Evolutionary conservation across 1,140 invertebrate genomes (phyloP).

Genomic region (Diploscapter pachys): DNA sequence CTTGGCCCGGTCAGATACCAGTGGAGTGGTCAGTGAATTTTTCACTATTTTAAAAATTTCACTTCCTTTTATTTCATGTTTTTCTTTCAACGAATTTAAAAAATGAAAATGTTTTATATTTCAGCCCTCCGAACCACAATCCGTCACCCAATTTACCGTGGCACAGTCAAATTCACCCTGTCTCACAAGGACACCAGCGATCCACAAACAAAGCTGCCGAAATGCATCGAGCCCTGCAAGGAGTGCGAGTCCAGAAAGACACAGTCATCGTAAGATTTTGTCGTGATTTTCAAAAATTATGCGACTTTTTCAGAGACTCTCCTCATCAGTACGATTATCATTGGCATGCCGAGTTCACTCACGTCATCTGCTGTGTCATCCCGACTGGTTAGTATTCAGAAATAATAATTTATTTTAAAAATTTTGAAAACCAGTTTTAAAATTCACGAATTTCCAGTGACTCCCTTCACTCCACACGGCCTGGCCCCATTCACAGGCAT

Average conservation of each 20-base stretch:
- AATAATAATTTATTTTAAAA: background rate
- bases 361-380: conserved; percentile 54
- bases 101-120: conserved; percentile 15
- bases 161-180: conserved; percentile 50
- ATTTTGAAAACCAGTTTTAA: background rate
- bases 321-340: conserved; percentile 47
- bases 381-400: conserved; percentile 17
- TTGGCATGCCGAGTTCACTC: conserved; percentile 54
- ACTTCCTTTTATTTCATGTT: background rate
- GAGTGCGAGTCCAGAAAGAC: conserved; percentile 32
- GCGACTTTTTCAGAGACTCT: background rate
- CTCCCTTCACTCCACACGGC: conserved; percentile 56
- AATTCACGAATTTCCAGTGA: conserved; percentile 35
- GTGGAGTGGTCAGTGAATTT: conserved; percentile 68
- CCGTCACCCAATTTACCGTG: conserved; percentile 53
- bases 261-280: background rate
- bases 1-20: conserved; percentile 84
- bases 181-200: conserved; percentile 34
- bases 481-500: conserved; percentile 51
- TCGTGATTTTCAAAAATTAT: background rate
- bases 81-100: background rate
- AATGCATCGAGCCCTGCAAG: conserved; percentile 45
- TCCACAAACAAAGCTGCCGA: conserved; percentile 41
- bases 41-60: conserved; percentile 5
- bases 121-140: conserved; percentile 52